Base-by-base conservation (phyloP, 1,140 invertebrate genomes). In the Diploscapter pachys region DNA sequence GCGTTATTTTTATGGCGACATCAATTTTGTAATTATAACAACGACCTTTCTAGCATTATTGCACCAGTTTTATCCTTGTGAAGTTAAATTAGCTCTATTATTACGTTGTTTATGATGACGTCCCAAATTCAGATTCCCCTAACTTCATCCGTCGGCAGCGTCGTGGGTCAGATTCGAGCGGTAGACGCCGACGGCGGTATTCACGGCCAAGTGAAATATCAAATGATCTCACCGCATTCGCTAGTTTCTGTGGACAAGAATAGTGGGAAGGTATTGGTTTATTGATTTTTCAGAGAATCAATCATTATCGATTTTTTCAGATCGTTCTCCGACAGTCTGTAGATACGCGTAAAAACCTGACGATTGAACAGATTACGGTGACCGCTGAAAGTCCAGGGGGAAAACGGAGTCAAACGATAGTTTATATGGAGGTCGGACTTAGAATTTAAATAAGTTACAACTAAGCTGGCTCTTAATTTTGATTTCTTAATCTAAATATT, bases 281-380 rank as follows among this genome's bases (percentile, higher is more conserved):
- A 6, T 69, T 31, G 50, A 63, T 70, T 57, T 53, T 70, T 4
- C 8, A 5, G 51, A 31, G 48, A 70, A 0, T 2, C 55, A 3
- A 48, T 64, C 66, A 9, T 49, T 49, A 65, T 49, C 6, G 31
- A 13, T 13, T 3, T 50, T 65, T 73, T 3, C 64, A 73, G 73
- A 67, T 80, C 53, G 64, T 63, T 52, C 62, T 73, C 49, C 64
- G n/a, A 57, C 67, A 76, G 56, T 52, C 57, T 67, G 61, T 78
- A 4, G 63, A 67, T n/a, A 52, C 48, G 0, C 53, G 71, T 9
- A 62, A 72, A 8, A 77, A 77, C 63, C 65, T 72, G 3, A 75
- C 79, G 5, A 63, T 81, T 54, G 81, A 82, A 48, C 81, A 82
- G 66, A 57, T 81, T 52, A 80, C 69, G 11, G 76, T 81, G 55